These are phyloP conservation scores for Oxycera nigricornis DNA, from an alignment of 2,888 invertebrate genomes.

Conservation along the genomic window DNA sequence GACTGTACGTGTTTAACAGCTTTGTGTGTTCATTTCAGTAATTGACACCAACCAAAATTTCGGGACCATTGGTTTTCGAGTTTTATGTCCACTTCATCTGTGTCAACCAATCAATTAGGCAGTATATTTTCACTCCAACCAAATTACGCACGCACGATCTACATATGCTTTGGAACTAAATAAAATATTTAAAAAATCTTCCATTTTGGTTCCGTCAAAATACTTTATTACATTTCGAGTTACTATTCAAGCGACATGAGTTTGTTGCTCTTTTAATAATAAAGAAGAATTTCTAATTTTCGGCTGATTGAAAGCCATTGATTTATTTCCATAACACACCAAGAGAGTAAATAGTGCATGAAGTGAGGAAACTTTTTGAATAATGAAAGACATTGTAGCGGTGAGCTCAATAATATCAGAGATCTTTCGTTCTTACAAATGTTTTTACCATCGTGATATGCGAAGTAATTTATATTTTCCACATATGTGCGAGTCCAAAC, in stretches of 20 bases:
- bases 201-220: too few relatives aligned
- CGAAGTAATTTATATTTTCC: constrained; percentile 16
- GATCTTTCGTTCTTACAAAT: not conserved
- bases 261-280: not conserved
- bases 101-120: constrained; percentile 2
- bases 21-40: not conserved
- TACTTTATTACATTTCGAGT: not conserved
- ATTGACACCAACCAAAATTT: not conserved
- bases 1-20: not conserved
- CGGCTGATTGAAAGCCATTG: constrained; percentile 11
- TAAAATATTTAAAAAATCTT: too few relatives aligned
- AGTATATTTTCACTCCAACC: not conserved
- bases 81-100: constrained; percentile 14
- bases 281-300: not conserved
- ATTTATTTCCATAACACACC: not conserved
- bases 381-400: not conserved
- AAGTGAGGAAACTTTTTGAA: constrained; percentile 3
- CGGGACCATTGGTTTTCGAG: not conserved
- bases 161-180: too few relatives aligned
- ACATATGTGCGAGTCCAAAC: constrained; percentile 3
- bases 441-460: not conserved
- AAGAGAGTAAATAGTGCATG: constrained; percentile 4
- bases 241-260: not conserved
- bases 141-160: not conserved
- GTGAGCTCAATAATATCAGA: not conserved